Conservation (phyloP, 2,888 invertebrate species). For the Drosophila rubida region DNA sequence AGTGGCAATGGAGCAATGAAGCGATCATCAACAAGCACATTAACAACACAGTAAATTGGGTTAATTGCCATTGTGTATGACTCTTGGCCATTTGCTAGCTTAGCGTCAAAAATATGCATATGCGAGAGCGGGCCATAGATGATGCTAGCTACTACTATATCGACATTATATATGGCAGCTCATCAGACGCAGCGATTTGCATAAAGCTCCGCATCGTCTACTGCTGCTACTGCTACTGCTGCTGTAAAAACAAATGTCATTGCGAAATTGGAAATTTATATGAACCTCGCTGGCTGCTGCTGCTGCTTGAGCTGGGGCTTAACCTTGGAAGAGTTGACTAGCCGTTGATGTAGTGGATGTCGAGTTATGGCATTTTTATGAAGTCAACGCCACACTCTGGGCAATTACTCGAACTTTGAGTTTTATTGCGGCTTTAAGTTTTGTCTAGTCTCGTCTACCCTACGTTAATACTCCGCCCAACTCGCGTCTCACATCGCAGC, state of each 20-base stretch:
- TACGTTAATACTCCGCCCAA: background rate
- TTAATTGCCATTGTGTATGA: constrained; percentile 72
- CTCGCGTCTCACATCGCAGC: background rate
- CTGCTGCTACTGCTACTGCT: background rate
- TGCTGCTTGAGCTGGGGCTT: constrained; percentile 1
- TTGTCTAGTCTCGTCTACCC: constrained; percentile 20
- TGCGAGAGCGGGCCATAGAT: background rate
- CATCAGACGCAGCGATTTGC: constrained; percentile 68
- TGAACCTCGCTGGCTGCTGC: background rate
- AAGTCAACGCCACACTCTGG: constrained; percentile 46
- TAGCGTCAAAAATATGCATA: background rate
- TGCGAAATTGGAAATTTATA: constrained; percentile 68
- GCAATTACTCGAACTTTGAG: constrained; percentile 64
- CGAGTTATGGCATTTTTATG: constrained; percentile 61
- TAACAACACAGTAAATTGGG: constrained; percentile 67
- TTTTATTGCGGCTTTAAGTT: constrained; percentile 55
- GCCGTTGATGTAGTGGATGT: constrained; percentile 5
- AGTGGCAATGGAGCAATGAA: constrained; percentile 20
- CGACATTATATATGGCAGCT: constrained; percentile 44
- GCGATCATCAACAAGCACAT: constrained; percentile 54
- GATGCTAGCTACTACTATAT: too few species aligned
- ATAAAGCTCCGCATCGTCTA: constrained; percentile 52
- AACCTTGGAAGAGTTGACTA: constrained; percentile 18
- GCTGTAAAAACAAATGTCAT: constrained; percentile 65
- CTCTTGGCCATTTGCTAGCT: constrained; percentile 48